Conservation (phyloP, 2,113 vertebrate species). For the Syngnathus typhle region DNA sequence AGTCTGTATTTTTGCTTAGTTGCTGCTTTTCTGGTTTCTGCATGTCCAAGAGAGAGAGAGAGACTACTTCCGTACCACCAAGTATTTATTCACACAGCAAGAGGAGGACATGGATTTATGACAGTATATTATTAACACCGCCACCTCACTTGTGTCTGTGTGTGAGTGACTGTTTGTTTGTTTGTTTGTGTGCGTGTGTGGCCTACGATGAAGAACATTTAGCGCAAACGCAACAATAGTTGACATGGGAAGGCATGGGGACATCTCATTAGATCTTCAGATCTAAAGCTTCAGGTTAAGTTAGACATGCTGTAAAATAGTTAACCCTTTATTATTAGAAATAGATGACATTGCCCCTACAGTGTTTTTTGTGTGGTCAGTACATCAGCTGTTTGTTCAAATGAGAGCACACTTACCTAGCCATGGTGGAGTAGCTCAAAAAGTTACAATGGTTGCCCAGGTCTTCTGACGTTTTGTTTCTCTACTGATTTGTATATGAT, state of each 20-base stretch:
- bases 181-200: constrained; percentile 1
- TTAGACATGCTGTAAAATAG: neutral
- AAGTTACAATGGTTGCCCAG: constrained; percentile 47
- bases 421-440: constrained; percentile 12
- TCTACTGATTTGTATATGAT: constrained; percentile 80
- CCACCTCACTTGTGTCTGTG: neutral
- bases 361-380: neutral
- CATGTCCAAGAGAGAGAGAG: constrained; percentile 12
- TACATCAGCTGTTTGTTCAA: constrained; percentile 6
- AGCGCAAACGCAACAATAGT: neutral
- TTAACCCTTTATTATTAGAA: constrained; percentile 12
- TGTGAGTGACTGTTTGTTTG: neutral
- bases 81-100: constrained; percentile 24
- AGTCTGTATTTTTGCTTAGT: constrained; percentile 32
- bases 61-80: constrained; percentile 14
- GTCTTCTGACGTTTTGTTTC: constrained; percentile 65
- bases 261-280: neutral
- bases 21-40: constrained; percentile 16
- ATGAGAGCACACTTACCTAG: constrained; percentile 46
- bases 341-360: neutral
- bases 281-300: neutral
- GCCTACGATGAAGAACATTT: neutral
- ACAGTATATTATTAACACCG: constrained; percentile 11
- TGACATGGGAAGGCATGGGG: neutral
- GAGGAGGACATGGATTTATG: constrained; percentile 10